A percentile compares a stretch with the other conserved stretches of the same genome.
Evolutionary conservation across 1,140 invertebrate genomes (phyloP).

Genomic region (Drosophila saltans): DNA sequence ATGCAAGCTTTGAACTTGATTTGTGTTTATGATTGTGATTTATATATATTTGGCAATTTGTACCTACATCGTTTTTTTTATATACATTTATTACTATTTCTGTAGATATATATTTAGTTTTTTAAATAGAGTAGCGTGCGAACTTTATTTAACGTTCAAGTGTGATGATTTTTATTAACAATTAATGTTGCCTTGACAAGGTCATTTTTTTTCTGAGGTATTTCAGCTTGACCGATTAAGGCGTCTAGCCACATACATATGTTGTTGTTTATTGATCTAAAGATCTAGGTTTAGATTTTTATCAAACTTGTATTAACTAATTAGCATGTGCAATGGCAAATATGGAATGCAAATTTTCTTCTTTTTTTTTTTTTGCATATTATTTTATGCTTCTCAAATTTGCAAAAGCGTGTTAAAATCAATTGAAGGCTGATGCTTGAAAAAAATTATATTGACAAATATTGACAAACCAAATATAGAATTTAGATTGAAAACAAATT

Average conservation of each 20-base stretch:
- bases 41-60: conserved; percentile 37
- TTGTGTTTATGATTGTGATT: conserved; percentile 50
- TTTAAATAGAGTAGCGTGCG: conserved; percentile 30
- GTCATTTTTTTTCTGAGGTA: conserved; percentile 26
- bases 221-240: conserved; percentile 24
- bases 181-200: conserved; percentile 52
- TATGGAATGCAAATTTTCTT: conserved; percentile 20
- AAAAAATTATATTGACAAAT: background rate
- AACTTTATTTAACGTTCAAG: conserved; percentile 31
- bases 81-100: too few species aligned
- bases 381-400: conserved; percentile 15
- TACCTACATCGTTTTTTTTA: conserved; percentile 17
- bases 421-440: background rate
- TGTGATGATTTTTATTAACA: conserved; percentile 36
- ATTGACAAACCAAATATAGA: background rate
- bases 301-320: conserved; percentile 16
- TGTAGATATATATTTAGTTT: too few species aligned
- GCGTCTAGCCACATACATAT: conserved; percentile 35
- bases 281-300: conserved; percentile 8
- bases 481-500: conserved; percentile 4
- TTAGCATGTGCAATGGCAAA: conserved; percentile 37
- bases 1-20: conserved; percentile 42
- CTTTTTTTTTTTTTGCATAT: background rate
- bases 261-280: conserved; percentile 9
- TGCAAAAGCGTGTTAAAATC: background rate